A percentile compares a stretch with the other conserved stretches of the same genome.
Conservation (phyloP, 2,888 invertebrate species). For the Melitaea athalia region DNA sequence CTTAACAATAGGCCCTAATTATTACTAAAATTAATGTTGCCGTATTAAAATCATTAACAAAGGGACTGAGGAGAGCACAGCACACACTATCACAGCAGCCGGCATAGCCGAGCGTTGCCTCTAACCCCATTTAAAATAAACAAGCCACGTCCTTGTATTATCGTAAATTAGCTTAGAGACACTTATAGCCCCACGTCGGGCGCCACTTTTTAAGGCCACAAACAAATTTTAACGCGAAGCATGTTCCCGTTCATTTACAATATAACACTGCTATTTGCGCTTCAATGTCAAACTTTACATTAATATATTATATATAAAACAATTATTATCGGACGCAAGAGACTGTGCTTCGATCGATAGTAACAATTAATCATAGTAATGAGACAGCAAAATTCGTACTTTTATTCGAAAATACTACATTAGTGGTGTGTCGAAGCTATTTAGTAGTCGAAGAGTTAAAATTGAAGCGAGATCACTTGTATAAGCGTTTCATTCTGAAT, state of each 20-base stretch:
- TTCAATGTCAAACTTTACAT: constrained; percentile 46
- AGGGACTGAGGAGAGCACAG: constrained; percentile 71
- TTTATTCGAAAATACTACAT: constrained; percentile 51
- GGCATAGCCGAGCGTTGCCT: constrained; percentile 57
- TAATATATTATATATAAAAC: constrained; percentile 37
- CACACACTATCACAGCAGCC: constrained; percentile 79
- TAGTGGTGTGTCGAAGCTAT: constrained; percentile 55
- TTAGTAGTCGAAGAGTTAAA: constrained; percentile 59
- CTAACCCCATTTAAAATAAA: constrained; percentile 45
- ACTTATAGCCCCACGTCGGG: constrained; percentile 62
- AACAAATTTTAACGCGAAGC: constrained; percentile 75
- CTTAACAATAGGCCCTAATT: constrained; percentile 68
- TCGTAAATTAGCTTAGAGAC: constrained; percentile 50
- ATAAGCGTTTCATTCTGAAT: constrained; percentile 67
- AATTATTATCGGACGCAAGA: constrained; percentile 66
- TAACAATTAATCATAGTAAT: constrained; percentile 36
- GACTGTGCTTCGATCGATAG: constrained; percentile 52
- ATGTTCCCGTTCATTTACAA: constrained; percentile 57
- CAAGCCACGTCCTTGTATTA: constrained; percentile 31
- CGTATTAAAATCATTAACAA: constrained; percentile 40
- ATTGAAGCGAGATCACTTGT: constrained; percentile 70
- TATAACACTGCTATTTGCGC: constrained; percentile 60
- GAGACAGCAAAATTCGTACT: constrained; percentile 39
- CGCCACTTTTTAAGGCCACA: constrained; percentile 79
- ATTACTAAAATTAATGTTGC: constrained; percentile 41